Percentiles rank a stretch among this genome's conserved stretches.
phyloP scores from a whole-genome alignment of 2,888 invertebrate species.

The Tetranychus truncatus region DNA sequence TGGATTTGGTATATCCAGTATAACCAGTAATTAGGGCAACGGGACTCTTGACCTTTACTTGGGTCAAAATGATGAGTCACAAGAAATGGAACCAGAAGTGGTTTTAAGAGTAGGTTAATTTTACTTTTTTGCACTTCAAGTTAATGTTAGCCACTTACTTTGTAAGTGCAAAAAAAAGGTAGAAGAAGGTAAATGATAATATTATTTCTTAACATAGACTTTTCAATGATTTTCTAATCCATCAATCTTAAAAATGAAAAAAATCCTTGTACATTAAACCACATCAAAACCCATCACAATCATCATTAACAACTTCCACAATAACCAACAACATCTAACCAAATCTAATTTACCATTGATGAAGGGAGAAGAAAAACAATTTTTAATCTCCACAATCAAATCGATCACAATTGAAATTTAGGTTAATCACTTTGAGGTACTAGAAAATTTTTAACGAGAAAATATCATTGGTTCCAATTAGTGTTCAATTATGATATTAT shows the following conservation, averaged over 20 bases:
- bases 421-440: background rate
- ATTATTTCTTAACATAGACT: background rate
- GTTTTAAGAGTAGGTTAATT: background rate
- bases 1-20: background rate
- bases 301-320: background rate
- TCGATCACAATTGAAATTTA: conserved; percentile 1
- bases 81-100: no score
- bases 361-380: background rate
- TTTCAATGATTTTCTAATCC: background rate
- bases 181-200: no score
- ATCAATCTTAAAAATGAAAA: background rate
- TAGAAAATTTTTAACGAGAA: background rate
- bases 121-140: background rate
- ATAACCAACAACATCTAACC: no score
- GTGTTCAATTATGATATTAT: background rate
- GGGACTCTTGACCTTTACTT: background rate
- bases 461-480: no score
- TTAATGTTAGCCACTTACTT: background rate
- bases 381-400: background rate
- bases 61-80: background rate
- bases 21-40: background rate
- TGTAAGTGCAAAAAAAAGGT: no score
- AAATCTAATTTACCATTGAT: background rate
- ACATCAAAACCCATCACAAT: background rate
- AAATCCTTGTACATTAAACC: background rate